Base-by-base conservation (phyloP, 1,140 invertebrate genomes). In the Drosophila auraria region DNA sequence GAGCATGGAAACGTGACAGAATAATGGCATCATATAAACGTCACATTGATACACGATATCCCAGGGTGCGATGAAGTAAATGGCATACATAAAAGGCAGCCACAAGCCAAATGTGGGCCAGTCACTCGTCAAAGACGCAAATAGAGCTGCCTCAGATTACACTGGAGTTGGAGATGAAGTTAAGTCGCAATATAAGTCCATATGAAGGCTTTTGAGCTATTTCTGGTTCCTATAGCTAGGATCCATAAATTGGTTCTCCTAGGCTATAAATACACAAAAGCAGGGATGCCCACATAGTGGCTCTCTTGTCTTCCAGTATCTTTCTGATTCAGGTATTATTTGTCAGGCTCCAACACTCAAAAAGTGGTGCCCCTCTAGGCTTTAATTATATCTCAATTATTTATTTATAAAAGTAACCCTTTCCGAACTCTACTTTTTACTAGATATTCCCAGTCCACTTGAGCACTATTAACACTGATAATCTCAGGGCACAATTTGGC, bases 1-100 rank as follows among this genome's bases (percentile, higher is more conserved):
- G 70, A 78, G 63, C 83, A 65, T 74, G 62, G 76, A 87, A 87
- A 87, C 83, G 83, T 87, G 83, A 87, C 83, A 80, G 83, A 80
- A 87, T 87, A 87, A 83, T 83, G 83, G 76, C 80, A 87, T 54
- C 83, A 51, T 40, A 84, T 78, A 73, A 84, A 78, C 83, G 59
- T 56, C 58, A 58, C 60, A 84, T 84, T 84, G 78, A 84, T 83
- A 80, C 65, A 76, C 72, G 68, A 73, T 73, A 73, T 33, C 47
- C 57, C 27, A 30, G 54, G 56, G 70, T 60, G 47, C 61, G 44
- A 69, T 68, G 47, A 49, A 70, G 69, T 58, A 70, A 72, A 72
- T 71, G 68, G 64, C 63, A 70, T 36, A 54, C 68, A 68, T 51
- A 69, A 49, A 69, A 58, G 64, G 11, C 45, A 36, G 44, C 53